Conservation (phyloP, 2,888 invertebrate genomes). For the Hipparchia semele region DNA sequence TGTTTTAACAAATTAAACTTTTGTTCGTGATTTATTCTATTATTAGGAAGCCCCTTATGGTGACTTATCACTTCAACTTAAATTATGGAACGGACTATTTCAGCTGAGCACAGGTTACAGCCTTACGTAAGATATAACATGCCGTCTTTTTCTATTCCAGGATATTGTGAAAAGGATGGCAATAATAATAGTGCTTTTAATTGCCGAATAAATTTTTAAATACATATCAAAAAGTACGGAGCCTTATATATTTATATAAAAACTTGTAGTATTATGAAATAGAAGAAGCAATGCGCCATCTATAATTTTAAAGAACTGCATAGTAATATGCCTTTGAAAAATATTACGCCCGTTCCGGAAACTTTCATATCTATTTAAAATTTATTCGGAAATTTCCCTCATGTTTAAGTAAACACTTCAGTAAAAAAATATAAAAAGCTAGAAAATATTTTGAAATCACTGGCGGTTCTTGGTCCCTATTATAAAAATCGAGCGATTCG, state of each 20-base stretch:
- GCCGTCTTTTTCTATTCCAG: not conserved
- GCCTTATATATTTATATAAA: too few relatives aligned
- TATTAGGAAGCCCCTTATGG: slow-evolving; percentile 47
- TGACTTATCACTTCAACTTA: not conserved
- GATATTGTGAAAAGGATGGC: not conserved
- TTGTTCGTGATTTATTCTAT: slow-evolving; percentile 51
- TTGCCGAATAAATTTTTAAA: too few relatives aligned
- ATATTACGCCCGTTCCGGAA: too few relatives aligned
- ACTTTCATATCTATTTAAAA: too few relatives aligned
- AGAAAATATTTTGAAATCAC: not conserved
- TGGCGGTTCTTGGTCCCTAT: slow-evolving; percentile 26
- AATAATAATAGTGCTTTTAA: not conserved
- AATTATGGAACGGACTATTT: too few relatives aligned
- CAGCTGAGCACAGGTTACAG: too few relatives aligned
- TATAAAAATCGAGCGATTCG: slow-evolving; percentile 24
- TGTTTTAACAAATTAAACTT: slow-evolving; percentile 59
- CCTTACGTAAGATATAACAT: not conserved
- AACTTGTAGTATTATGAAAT: too few relatives aligned
- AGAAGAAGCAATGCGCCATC: too few relatives aligned
- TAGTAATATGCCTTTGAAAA: too few relatives aligned
- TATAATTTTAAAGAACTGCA: too few relatives aligned
- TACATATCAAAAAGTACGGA: too few relatives aligned
- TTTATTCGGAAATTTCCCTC: too few relatives aligned
- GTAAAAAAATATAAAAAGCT: not conserved
- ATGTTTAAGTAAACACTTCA: not conserved